Base-by-base conservation (phyloP, 2,113 vertebrate species). In the Limanda limanda region DNA sequence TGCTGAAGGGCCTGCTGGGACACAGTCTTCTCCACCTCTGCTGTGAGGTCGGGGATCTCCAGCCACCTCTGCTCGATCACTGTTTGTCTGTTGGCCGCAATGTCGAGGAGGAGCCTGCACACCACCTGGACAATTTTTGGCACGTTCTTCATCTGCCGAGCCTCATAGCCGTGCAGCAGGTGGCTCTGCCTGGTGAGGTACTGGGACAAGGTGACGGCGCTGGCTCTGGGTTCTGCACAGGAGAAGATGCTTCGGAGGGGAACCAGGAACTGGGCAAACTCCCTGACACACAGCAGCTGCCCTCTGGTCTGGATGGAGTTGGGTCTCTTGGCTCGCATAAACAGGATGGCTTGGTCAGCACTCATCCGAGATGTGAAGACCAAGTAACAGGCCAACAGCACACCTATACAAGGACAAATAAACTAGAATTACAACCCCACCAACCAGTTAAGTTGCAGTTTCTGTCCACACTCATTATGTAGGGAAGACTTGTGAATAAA, bases 281-380 rank as follows among this genome's bases (percentile, higher is more conserved):
- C 98, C 55, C 96, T 91, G 21, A 99, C 93, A 5, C 98, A 99
- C 9, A 98, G 81, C 23, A 99, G 86, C 90, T 99, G 98, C 27
- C 97, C 97, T 81, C 97, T 92, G 1, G 98, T 99, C 88, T 99
- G 98, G 87, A 99, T 98, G 37, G 98, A 97, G 79, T 97, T 98
- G 51, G 96, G 96, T 65, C 98, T 94, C 86, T 99, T 99, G 27
- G 97, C 96, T 60, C 98, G 93, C 40, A 99, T 96, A 83, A 97
- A 99, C 83, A 98, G 88, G 85, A 99, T 99, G 11, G 98, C 97
- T 86, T 99, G 98, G 84, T 99, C 97, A 20, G 97, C 97, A 0
- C 93, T 98, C 98, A 99, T 99, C 71, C 97, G 93, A 42, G 95
- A 97, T 2, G 96, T 97, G 92, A 98, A 99, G 76, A 99, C 96